Evolutionary conservation across 2,888 invertebrate species (phyloP).

Genomic region (Troglohyphantes excavatus): DNA sequence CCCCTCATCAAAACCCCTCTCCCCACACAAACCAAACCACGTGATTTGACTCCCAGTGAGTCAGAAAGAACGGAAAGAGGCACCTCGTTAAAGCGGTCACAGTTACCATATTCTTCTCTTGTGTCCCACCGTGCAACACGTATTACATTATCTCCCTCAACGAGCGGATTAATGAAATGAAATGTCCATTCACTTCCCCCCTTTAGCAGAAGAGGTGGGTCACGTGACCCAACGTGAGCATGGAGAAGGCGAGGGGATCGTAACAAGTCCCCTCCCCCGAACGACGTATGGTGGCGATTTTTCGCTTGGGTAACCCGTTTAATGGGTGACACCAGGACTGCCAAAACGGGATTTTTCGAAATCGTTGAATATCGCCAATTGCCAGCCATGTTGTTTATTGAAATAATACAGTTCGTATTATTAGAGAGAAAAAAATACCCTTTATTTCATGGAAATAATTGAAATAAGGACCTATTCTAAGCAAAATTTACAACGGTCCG

Average conservation of each 20-base stretch:
- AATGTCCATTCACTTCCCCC: conserved; percentile 63
- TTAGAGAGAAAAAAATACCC: too few species aligned
- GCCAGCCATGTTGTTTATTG: too few species aligned
- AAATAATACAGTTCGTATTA: too few species aligned
- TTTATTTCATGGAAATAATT: too few species aligned
- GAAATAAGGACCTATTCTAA: too few species aligned
- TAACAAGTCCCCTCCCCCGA: conserved; percentile 62
- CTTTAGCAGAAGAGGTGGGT: too few species aligned
- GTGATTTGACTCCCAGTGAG: conserved; percentile 66
- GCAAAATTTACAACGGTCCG: too few species aligned
- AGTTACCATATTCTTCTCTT: conserved; percentile 66
- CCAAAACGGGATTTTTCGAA: too few species aligned
- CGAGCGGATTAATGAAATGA: conserved; percentile 73
- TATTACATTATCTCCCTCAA: conserved; percentile 66
- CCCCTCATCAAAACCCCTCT: not conserved
- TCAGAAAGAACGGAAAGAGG: conserved; percentile 31
- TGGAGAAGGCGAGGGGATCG: not conserved
- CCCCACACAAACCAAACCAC: conserved; percentile 27
- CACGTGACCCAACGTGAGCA: conserved; percentile 35
- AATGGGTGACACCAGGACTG: conserved; percentile 56
- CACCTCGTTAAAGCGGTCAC: conserved; percentile 75
- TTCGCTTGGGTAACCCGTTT: conserved; percentile 58
- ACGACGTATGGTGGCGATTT: conserved; percentile 56
- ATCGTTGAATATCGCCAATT: too few species aligned
- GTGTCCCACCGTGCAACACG: conserved; percentile 62